A percentile compares a stretch with the other conserved stretches of the same genome.
Conservation (phyloP, 2,888 invertebrate genomes). For the Ectobius pallidus region DNA sequence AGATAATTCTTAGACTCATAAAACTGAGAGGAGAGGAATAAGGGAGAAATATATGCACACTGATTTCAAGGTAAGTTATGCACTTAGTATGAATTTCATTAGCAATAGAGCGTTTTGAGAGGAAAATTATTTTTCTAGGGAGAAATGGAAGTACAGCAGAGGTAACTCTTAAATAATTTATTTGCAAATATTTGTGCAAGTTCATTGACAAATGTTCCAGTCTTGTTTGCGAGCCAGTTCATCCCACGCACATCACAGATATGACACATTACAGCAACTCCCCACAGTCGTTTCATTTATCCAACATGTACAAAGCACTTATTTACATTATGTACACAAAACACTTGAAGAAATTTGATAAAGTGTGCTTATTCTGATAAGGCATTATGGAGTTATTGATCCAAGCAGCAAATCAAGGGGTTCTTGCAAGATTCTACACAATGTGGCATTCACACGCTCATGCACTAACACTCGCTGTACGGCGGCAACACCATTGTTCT, state of each 20-base stretch:
- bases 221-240: constrained; percentile 38
- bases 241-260: constrained; percentile 37
- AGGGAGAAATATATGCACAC: no score
- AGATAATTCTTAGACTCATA: no score
- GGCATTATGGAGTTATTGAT: constrained; percentile 42
- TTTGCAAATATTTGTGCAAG: constrained; percentile 46
- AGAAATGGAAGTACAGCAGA: background rate
- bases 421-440: constrained; percentile 20
- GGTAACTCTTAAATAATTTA: constrained; percentile 47
- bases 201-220: constrained; percentile 45
- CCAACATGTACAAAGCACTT: constrained; percentile 62
- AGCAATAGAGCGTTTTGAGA: no score
- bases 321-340: constrained; percentile 63
- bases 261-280: constrained; percentile 4
- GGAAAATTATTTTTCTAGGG: no score
- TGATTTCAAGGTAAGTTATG: no score
- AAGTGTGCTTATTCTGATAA: constrained; percentile 41
- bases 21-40: no score
- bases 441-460: constrained; percentile 10
- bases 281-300: constrained; percentile 13
- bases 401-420: constrained; percentile 37
- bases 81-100: no score
- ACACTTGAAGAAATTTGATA: constrained; percentile 50
- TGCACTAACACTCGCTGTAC: constrained; percentile 60
- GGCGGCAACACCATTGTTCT: constrained; percentile 57